Evolutionary conservation across 2,113 vertebrate species (phyloP).

Genomic region (Genyomyrus donnyi): DNA sequence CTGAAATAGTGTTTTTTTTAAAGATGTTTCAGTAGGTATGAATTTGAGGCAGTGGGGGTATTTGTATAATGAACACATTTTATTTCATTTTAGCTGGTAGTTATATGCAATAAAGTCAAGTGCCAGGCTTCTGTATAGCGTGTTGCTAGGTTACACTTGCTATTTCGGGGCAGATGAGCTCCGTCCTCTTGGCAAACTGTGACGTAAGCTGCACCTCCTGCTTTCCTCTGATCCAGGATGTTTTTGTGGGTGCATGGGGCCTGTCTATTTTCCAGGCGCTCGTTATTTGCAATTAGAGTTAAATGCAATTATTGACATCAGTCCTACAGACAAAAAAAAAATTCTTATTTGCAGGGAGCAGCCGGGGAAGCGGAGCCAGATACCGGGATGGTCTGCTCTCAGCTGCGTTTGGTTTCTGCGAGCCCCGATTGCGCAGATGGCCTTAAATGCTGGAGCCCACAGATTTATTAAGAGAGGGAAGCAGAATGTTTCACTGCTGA

Average conservation of each 20-base stretch:
- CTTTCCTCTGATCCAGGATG: background rate
- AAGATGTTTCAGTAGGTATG: background rate
- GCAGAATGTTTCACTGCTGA: background rate
- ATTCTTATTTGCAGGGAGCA: background rate
- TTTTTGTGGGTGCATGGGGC: background rate
- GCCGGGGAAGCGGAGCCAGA: background rate
- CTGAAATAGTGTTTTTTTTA: background rate
- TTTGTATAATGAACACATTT: background rate
- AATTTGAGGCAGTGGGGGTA: background rate
- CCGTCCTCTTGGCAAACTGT: background rate
- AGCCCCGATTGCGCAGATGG: background rate
- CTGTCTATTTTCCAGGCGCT: background rate
- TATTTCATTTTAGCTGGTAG: background rate
- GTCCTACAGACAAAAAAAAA: background rate
- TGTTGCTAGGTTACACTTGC: background rate
- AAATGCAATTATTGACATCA: background rate
- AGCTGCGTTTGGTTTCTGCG: background rate
- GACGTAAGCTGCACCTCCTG: background rate
- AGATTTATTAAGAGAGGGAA: background rate
- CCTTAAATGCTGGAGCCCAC: background rate
- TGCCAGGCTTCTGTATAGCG: background rate
- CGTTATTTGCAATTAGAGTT: conserved; percentile 2
- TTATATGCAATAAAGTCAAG: background rate
- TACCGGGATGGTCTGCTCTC: background rate
- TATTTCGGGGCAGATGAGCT: background rate